Percentiles rank a stretch among this genome's conserved stretches.
These are phyloP conservation scores for Hirudinaria manillensis DNA, from an alignment of 2,888 invertebrate species.

Conservation along the genomic window DNA sequence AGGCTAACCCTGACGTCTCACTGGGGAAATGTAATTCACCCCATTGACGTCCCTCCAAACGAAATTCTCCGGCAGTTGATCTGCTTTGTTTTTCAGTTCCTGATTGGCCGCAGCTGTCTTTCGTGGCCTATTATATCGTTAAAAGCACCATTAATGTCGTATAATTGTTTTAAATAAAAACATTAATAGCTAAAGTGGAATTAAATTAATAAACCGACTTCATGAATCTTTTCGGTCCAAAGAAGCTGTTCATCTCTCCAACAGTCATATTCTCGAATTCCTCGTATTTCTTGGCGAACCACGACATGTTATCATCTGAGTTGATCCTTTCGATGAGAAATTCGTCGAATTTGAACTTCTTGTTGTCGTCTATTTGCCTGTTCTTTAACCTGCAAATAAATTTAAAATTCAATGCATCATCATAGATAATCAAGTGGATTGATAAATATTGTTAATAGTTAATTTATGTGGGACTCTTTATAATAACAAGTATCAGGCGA, in stretches of 20 bases:
- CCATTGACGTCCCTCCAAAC: conserved; percentile 52
- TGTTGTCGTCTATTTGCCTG: not conserved
- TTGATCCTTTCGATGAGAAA: conserved; percentile 17
- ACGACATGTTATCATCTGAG: not conserved
- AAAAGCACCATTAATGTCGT: too few species aligned
- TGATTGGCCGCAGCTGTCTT: not conserved
- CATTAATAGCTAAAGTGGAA: too few species aligned
- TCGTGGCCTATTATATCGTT: not conserved
- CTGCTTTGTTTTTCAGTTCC: not conserved
- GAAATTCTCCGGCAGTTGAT: conserved; percentile 38
- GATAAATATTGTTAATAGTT: too few species aligned
- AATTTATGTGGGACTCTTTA: too few species aligned
- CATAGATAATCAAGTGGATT: too few species aligned
- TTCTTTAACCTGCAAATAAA: not conserved
- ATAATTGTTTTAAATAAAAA: too few species aligned
- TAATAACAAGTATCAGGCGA: too few species aligned
- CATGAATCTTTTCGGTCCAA: too few species aligned
- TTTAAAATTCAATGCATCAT: too few species aligned
- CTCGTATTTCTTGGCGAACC: conserved; percentile 10
- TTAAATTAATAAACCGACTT: too few species aligned
- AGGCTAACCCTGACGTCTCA: conserved; percentile 49
- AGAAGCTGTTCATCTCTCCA: not conserved
- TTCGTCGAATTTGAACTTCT: not conserved
- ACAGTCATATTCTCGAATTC: conserved; percentile 17
- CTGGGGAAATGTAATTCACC: conserved; percentile 49